A percentile compares a stretch with the other conserved stretches of the same genome.
phyloP scores from a whole-genome alignment of 2,888 invertebrate genomes.

The Cryptus armator region DNA sequence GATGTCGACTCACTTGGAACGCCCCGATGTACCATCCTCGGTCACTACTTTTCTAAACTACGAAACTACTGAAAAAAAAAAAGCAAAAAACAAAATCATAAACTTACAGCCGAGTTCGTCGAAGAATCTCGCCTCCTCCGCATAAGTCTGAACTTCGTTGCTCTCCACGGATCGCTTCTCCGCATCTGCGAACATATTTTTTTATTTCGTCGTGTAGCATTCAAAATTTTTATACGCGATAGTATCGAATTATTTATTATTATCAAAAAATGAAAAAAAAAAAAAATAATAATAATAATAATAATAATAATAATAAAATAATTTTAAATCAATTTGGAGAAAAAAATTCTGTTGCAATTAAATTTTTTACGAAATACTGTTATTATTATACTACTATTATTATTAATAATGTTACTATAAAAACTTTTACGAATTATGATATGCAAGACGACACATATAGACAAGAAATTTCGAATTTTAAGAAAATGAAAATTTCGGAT shows the following conservation, averaged over 20 bases:
- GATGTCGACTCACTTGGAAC: slow-evolving; percentile 72
- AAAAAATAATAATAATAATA: too few species aligned
- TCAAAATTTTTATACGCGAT: not conserved
- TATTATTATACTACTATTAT: too few species aligned
- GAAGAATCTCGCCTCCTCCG: slow-evolving; percentile 80
- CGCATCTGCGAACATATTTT: slow-evolving; percentile 62
- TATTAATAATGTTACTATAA: too few species aligned
- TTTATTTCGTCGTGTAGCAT: not conserved
- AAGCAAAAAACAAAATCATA: slow-evolving; percentile 19
- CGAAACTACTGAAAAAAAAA: slow-evolving; percentile 4
- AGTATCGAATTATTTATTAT: not conserved
- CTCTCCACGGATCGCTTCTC: slow-evolving; percentile 71
- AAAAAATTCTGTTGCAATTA: too few species aligned
- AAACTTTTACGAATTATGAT: too few species aligned
- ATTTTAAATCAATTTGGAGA: too few species aligned
- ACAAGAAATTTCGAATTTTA: too few species aligned
- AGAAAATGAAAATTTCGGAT: too few species aligned
- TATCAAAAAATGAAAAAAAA: too few species aligned
- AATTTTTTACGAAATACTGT: too few species aligned
- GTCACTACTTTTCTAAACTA: slow-evolving; percentile 46
- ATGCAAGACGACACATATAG: too few species aligned
- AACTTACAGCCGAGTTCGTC: slow-evolving; percentile 83
- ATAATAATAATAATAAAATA: too few species aligned
- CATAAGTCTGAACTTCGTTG: slow-evolving; percentile 72
- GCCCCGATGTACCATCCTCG: slow-evolving; percentile 36